Evolutionary conservation across 23 tunicate genomes (phyloP), one percentile per base, ranked within the genome.

Genomic region (Trididemnum nubilum): DNA sequence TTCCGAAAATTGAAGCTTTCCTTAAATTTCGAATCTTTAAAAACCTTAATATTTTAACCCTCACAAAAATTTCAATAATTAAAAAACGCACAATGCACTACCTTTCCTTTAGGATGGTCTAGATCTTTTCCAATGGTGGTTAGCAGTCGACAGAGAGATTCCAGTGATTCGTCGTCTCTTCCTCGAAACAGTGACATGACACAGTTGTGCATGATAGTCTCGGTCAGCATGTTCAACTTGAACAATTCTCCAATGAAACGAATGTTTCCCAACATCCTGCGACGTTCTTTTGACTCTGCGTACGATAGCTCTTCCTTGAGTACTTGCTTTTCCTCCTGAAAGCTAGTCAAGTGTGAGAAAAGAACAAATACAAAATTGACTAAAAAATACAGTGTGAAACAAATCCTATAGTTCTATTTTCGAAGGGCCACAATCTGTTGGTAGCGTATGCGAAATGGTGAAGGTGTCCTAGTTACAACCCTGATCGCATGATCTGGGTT

Each of bases 221-320:
- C 89, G 32, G 87, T 84, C 70, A 93, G 52, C 98, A 93, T 93
- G 9, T 66, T 39, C 19, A 87, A 76, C 39, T 93, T 93, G 79
- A 93, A 93, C 18, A 93, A 82, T 69, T 93, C 98, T 29, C 98
- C 98, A 59, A 93, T 87, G 59, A 93, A 93, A 26, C 93, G 89
- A 63, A 93, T 93, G 59, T 93, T 93, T 79, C 98, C 98, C 35
- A 87, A 59, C 83, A 90, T 87, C 59, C 93, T 64, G 27, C 89
- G 70, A 22, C 89, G 86, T 21, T 80, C 83, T 61, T 75, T 93
- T 0, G 82, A 2, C 37, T 70, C 85, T 1, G 78, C 86, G 18
- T 59, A 25, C 22, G 83, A 86, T 1, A 77, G 63, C 28, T 87
- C 89, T 30, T 93, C 93, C 51, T 87, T 87, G 28, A 80, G 31